Evolutionary conservation across 2,113 vertebrate genomes (phyloP), one percentile per base, ranked within the genome.

Genomic region (Origma solitaria): DNA sequence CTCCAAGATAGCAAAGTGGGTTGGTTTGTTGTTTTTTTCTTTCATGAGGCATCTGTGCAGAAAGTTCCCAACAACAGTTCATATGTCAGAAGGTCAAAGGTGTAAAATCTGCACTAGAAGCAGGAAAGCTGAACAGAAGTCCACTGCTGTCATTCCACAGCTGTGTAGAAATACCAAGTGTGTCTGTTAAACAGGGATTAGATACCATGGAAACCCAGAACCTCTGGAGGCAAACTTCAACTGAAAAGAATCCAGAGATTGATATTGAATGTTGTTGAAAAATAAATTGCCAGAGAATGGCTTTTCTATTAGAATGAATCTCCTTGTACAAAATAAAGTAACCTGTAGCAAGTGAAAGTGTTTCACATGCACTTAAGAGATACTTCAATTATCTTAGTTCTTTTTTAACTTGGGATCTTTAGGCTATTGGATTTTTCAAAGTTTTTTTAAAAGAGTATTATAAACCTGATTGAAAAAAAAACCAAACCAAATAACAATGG

Each of bases 161-260:
- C 66, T 96, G 75, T 93, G 72, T 6, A 70, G 82, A 94, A 94
- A 96, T 91, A 86, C 78, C 79, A 86, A 91, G 31, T 25, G 38
- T 82, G 54, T 91, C 93, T 51, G 54, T 73, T 89, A 85, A 91
- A 87, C 60, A 91, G 86, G 73, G 84, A 82, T 94, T 91, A 94
- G 62, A 81, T 70, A 87, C 84, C 85, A 95, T 94, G 87, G 93
- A 95, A 95, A 96, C 86, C 45, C 70, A 83, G 60, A 92, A 93
- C 61, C 85, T 94, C 95, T 94, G 75, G 82, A 91, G 42, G 54
- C 60, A 95, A 95, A 91, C 33, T 87, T 75, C 16, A 1, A 45
- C 68, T 1, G 1, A 83, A 95, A 78, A 81, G 56, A 94, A 90
- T 80, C 30, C 16, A 7, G 57, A 93, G 24, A 83, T 57, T 90